A percentile compares a stretch with the other conserved stretches of the same genome.
phyloP scores from a whole-genome alignment of 2,113 vertebrate species.

The Saguinus imperator region DNA sequence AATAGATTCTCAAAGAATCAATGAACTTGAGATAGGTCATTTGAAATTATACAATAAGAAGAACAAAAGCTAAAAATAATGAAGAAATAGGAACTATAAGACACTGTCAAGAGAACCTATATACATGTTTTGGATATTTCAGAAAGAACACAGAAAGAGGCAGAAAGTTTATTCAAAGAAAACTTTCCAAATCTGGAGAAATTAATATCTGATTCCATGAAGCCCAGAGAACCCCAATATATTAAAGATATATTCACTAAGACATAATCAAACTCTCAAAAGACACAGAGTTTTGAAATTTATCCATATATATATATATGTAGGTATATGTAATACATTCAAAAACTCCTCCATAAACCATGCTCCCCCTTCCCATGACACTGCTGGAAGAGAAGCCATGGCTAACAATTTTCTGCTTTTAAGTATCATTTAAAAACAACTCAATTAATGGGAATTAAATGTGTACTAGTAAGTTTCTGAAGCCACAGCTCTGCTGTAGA shows the following conservation, averaged over 20 bases:
- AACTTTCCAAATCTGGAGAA: not conserved
- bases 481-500: not conserved
- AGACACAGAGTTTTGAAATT: not conserved
- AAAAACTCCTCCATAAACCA: not conserved
- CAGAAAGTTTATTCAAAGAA: not conserved
- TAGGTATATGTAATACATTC: not conserved
- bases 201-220: not conserved
- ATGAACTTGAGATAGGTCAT: not conserved
- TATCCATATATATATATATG: too few species aligned
- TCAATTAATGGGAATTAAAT: not conserved
- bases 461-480: not conserved
- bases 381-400: not conserved
- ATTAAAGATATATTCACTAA: not conserved
- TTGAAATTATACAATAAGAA: not conserved
- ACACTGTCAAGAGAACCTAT: not conserved
- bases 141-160: not conserved
- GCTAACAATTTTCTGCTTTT: constrained; percentile 26
- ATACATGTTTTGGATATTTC: not conserved
- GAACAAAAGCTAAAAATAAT: not conserved
- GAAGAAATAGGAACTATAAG: not conserved
- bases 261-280: not conserved
- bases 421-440: not conserved
- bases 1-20: not conserved
- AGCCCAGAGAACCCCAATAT: not conserved
- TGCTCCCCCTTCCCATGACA: not conserved